Conservation (phyloP, 2,797 vertebrate species). For the Sebastes ruberrimus region DNA sequence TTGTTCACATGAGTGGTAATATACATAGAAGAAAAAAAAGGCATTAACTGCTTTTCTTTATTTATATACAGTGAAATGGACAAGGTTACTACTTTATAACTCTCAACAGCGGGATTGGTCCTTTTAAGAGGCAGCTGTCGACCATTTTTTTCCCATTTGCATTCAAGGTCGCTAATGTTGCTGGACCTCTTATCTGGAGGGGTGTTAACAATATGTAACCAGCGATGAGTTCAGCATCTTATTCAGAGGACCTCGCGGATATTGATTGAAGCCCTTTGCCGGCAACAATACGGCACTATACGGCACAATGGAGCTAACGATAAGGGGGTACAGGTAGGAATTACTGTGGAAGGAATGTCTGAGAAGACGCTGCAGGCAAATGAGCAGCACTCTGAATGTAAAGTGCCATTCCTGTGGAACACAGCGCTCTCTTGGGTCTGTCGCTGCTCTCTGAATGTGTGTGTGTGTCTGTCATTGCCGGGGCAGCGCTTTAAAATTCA, state of each 20-base stretch:
- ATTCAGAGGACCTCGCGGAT: background rate
- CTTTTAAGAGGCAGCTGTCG: background rate
- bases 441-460: background rate
- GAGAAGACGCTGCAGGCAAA: conserved; percentile 11
- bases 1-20: no score
- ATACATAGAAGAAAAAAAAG: no score
- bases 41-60: no score
- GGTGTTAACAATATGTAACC: background rate
- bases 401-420: background rate
- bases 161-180: background rate
- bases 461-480: background rate
- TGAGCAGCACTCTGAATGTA: conserved; percentile 23
- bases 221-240: background rate
- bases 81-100: background rate
- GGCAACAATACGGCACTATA: background rate
- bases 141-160: background rate
- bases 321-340: background rate
- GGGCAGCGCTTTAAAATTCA: conserved; percentile 2
- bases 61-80: no score
- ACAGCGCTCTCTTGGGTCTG: background rate
- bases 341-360: background rate
- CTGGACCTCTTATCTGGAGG: background rate
- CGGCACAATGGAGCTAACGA: background rate
- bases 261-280: conserved; percentile 11
- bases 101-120: background rate